Base-by-base conservation (phyloP, 2,888 invertebrate genomes). In the Anthophora plumipes region DNA sequence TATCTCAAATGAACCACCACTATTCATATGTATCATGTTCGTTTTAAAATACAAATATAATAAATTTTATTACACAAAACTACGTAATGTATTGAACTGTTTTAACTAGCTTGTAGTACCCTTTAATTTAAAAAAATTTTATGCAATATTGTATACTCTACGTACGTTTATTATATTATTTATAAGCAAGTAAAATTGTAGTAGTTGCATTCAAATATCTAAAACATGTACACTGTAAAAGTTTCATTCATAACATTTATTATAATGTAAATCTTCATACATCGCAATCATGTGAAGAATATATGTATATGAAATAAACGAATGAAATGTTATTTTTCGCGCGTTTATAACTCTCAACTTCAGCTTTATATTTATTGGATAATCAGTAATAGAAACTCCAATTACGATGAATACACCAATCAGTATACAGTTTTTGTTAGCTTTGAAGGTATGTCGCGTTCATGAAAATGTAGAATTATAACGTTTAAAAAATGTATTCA, bases 391-490 rank as follows among this genome's bases (percentile, higher is more conserved):
- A 41, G 12, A 48, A 61, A 60, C 14, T 54, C 0, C 1, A 25
- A 39, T 39, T 8, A 5, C 22, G 7, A 12, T 14, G 1, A 43
- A 8, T n/a, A 22, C 22, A 25, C 63, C 76, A 78, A 69, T 76
- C 41, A 43, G 37, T 1, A 55, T 20, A 12, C n/a, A 37, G 25
- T 22, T 31, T 73, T 66, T 14, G 9, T 37, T n/a, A 48, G 1
- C 37, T 25, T 6, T 7, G 14, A 17, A 48, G 39, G 5, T n/a
- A 8, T n/a, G 8, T 64, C 31, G 17, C 9, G n/a, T 67, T 79
- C 78, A 64, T 78, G 63, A 54, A 71, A 80, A 68, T 41, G 12
- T 41, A 37, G 6, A 66, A 48, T 37, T 31, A 41, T 63, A 1
- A 11, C 11, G 25, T 61, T 43, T 48, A 5, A 59, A 50, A 64